Evolutionary conservation across 2,113 vertebrate species (phyloP).

Genomic region (Cyanoderma ruficeps): DNA sequence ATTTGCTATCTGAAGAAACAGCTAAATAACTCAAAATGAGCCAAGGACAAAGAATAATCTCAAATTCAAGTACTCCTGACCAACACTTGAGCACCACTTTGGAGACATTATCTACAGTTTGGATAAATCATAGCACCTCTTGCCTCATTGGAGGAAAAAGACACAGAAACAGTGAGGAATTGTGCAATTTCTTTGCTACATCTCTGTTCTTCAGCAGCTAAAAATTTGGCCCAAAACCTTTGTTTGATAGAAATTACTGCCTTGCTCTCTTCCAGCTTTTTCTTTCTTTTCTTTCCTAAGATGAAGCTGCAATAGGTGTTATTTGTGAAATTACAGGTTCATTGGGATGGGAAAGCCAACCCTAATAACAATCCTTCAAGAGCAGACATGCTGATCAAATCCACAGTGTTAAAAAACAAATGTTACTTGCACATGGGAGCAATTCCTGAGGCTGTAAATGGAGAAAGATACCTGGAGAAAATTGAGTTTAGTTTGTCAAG

Average conservation of each 20-base stretch:
- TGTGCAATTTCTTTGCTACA: neutral
- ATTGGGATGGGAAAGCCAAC: neutral
- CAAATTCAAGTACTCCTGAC: neutral
- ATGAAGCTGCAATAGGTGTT: conserved; percentile 7
- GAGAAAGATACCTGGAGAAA: neutral
- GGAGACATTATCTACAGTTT: neutral
- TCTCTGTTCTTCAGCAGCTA: neutral
- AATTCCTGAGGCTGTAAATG: neutral
- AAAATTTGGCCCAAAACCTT: neutral
- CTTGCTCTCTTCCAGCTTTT: neutral
- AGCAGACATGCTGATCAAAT: neutral
- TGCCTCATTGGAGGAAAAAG: neutral
- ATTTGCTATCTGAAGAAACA: neutral
- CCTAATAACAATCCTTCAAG: conserved; percentile 10
- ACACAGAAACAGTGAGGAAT: neutral
- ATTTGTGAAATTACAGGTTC: conserved; percentile 55
- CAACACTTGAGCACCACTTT: neutral
- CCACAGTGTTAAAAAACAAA: neutral
- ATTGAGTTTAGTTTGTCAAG: neutral
- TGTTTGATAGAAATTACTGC: neutral
- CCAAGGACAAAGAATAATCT: neutral
- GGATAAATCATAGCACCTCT: neutral
- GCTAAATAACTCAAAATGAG: neutral
- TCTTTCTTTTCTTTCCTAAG: neutral
- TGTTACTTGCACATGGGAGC: neutral